Evolutionary conservation across 2,888 invertebrate species (phyloP), one percentile per base, ranked within the genome.

Genomic region (Zygaena filipendulae): DNA sequence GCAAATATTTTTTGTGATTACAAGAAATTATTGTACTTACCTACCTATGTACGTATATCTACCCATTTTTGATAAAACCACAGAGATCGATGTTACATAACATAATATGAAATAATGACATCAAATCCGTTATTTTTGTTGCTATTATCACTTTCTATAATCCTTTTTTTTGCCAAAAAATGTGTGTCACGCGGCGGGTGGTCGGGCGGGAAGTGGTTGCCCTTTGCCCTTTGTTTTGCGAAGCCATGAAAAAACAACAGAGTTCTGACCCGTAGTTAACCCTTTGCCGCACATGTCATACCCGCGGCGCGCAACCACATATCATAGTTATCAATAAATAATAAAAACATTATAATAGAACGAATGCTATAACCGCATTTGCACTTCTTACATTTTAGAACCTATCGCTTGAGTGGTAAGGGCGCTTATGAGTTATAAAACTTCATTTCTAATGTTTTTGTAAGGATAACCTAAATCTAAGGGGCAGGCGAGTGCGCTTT

Each of bases 161-260:
- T 55, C 54, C 58, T 38, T 39, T 59, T 60, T 70, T 61, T 50
- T 28, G 21, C 46, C 33, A 47, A 64, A 67, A 39, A 37, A 48
- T 51, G 52, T 39, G 44, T 22, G 30, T 39, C 39, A 30, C 61
- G 21, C 69, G 60, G 64, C 70, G 58, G 69, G 70, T 42, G 63
- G 55, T 16, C 47, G 49, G 63, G 67, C 63, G 64, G 57, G 62
- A 59, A 59, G 67, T 61, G 61, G 68, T 63, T 56, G 57, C 61
- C 68, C 69, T 66, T 66, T 68, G 59, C 59, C 62, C 70, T 52
- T 53, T 52, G 54, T 58, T 67, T 57, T 47, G 43, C 30, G 45
- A 50, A 53, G 54, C 56, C 57, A 67, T 63, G 67, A 63, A 68
- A 67, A 69, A 71, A 70, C 70, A 71, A 61, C 59, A 52, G 49